Percentiles rank a stretch among this genome's conserved stretches.
phyloP scores from a whole-genome alignment of 2,888 invertebrate genomes.

The Operophtera brumata region DNA sequence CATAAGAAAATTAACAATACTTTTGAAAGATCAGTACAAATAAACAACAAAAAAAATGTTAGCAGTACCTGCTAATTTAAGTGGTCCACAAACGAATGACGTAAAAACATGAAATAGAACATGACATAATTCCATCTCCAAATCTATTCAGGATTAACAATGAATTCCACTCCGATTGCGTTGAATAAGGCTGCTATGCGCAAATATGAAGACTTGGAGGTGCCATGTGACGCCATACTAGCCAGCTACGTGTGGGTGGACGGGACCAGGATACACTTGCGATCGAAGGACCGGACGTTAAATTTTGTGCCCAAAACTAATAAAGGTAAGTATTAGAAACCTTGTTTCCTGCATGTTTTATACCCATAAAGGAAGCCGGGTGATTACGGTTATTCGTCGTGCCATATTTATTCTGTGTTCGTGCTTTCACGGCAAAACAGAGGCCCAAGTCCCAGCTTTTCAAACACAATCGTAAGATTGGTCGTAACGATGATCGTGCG shows the following conservation, averaged over 20 bases:
- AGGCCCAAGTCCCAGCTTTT: too few species aligned
- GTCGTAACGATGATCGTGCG: too few species aligned
- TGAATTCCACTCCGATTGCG: conserved; percentile 63
- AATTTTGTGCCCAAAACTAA: conserved; percentile 82
- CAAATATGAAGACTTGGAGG: conserved; percentile 81
- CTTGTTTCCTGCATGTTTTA: not conserved
- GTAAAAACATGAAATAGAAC: too few species aligned
- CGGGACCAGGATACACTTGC: conserved; percentile 84
- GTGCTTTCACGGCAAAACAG: too few species aligned
- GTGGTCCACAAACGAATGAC: too few species aligned
- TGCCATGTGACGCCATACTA: conserved; percentile 81
- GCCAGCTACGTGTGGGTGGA: conserved; percentile 89
- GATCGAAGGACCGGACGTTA: conserved; percentile 86
- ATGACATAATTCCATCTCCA: not conserved
- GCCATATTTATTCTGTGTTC: too few species aligned
- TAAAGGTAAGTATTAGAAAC: conserved; percentile 53
- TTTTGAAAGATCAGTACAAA: too few species aligned
- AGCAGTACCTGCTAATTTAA: too few species aligned
- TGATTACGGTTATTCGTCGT: too few species aligned
- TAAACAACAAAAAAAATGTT: too few species aligned
- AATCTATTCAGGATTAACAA: conserved; percentile 36
- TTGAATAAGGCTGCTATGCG: conserved; percentile 76
- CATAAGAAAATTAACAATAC: too few species aligned
- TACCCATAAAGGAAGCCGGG: not conserved
- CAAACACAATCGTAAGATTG: too few species aligned